Evolutionary conservation across 2,888 invertebrate genomes (phyloP), one percentile per base, ranked within the genome.

Genomic region (Matsumyia berberina): DNA sequence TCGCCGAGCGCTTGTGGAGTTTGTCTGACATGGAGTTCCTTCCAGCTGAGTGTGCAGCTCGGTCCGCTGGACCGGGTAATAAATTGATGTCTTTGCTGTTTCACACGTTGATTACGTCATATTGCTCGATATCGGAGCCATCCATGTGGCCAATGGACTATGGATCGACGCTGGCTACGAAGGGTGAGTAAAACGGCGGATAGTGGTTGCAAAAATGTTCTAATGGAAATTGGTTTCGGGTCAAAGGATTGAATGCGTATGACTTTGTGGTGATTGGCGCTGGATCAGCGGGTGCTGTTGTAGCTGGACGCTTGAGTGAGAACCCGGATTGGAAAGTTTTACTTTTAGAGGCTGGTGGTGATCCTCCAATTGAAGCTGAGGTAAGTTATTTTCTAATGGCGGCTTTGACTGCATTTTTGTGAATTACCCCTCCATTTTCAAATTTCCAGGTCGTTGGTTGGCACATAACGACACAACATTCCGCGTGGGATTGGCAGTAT

Each of bases 271-370:
- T 94, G 7, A 91, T 94, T 6, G 94, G 94, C 0, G 94, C 93
- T 0, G 94, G 94, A 0, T 93, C 94, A 0, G 94, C 94, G 0
- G 94, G 94, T 0, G 93, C 93, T 2, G 94, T 95, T 0, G 88
- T 95, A 0, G 94, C 93, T 0, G 94, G 93, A 60, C 92, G 96
- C 0, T 92, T 97, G 64, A 95, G 95, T 29, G 97, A 97, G 91
- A 93, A 96, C 60, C 93, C 94, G 1, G 92, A 94, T 39, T 96
- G 96, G 96, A 95, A 94, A 79, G 94, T 96, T 0, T 92, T 97
- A 17, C 92, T 97, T 17, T 90, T 97, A 72, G 97, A 97, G 92
- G 96, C 96, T 46, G 97, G 97, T 55, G 95, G 94, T 0, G 95
- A 95, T 90, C 91, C 91, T 90, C 94, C 86, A 91, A 94, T 91